Evolutionary conservation across 2,888 invertebrate species (phyloP).

Genomic region (Baccha elongata): DNA sequence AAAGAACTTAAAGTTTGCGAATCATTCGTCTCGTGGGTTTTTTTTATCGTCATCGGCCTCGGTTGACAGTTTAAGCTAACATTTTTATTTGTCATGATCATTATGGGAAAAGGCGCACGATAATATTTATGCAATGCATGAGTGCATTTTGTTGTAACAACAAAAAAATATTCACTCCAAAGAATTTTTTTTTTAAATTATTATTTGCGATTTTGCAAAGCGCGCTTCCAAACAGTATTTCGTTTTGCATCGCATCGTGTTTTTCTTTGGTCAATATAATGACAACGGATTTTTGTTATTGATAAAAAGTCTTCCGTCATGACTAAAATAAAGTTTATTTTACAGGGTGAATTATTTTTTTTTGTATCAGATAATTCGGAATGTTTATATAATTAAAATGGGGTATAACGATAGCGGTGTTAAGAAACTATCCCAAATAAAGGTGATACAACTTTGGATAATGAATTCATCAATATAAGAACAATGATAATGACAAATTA

Average conservation of each 20-base stretch:
- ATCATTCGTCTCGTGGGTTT: slow-evolving; percentile 18
- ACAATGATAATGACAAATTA: no score
- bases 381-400: no score
- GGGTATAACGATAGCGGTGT: no score
- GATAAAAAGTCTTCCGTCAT: slow-evolving; percentile 59
- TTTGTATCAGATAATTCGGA: no score
- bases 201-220: slow-evolving; percentile 35
- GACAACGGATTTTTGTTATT: slow-evolving; percentile 23
- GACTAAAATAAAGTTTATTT: not conserved
- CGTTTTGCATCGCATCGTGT: slow-evolving; percentile 15
- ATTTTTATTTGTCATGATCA: slow-evolving; percentile 63
- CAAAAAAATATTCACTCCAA: slow-evolving; percentile 31
- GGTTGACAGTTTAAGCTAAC: slow-evolving; percentile 72
- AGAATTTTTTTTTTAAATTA: slow-evolving; percentile 8
- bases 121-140: slow-evolving; percentile 73
- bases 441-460: no score
- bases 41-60: slow-evolving; percentile 56
- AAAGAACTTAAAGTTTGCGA: slow-evolving; percentile 55
- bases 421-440: no score
- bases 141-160: slow-evolving; percentile 71
- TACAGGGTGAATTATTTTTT: not conserved
- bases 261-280: slow-evolving; percentile 65
- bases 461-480: no score
- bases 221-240: slow-evolving; percentile 58
- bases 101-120: slow-evolving; percentile 57